Percentiles rank a stretch among this genome's conserved stretches.
Conservation (phyloP, 2,888 invertebrate genomes). For the Chromoteleia sp. region DNA sequence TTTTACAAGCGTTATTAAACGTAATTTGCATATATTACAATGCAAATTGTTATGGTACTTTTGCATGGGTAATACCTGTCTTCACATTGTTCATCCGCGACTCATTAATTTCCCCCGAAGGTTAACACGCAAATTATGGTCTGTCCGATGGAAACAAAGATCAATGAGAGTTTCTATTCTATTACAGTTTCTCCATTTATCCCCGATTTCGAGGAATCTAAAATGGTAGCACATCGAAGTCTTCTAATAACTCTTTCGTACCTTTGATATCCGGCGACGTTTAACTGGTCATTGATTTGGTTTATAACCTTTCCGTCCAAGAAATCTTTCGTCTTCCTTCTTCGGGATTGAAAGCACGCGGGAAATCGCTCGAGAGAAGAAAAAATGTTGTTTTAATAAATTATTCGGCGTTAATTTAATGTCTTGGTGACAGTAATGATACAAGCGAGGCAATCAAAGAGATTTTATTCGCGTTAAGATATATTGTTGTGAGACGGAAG, state of each 20-base stretch:
- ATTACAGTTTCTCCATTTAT: constrained; percentile 13
- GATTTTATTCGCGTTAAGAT: constrained; percentile 37
- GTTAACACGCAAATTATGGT: constrained; percentile 38
- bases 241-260: constrained; percentile 14
- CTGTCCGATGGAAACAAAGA: constrained; percentile 16
- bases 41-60: constrained; percentile 22
- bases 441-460: constrained; percentile 38
- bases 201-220: neutral
- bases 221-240: neutral
- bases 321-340: too few relatives aligned
- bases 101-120: constrained; percentile 51
- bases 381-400: constrained; percentile 28
- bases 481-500: constrained; percentile 70
- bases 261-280: constrained; percentile 19
- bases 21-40: constrained; percentile 49
- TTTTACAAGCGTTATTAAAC: constrained; percentile 53
- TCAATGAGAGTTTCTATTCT: constrained; percentile 29
- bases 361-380: constrained; percentile 18
- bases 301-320: constrained; percentile 13
- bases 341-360: constrained; percentile 25
- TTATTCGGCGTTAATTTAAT: constrained; percentile 59
- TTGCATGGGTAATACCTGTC: constrained; percentile 41
- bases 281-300: constrained; percentile 2
- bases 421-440: constrained; percentile 14
- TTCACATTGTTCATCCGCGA: constrained; percentile 48